A percentile compares a stretch with the other conserved stretches of the same genome.
These are phyloP conservation scores for Symphodus melops DNA, from an alignment of 2,113 vertebrate genomes.

Conservation along the genomic window DNA sequence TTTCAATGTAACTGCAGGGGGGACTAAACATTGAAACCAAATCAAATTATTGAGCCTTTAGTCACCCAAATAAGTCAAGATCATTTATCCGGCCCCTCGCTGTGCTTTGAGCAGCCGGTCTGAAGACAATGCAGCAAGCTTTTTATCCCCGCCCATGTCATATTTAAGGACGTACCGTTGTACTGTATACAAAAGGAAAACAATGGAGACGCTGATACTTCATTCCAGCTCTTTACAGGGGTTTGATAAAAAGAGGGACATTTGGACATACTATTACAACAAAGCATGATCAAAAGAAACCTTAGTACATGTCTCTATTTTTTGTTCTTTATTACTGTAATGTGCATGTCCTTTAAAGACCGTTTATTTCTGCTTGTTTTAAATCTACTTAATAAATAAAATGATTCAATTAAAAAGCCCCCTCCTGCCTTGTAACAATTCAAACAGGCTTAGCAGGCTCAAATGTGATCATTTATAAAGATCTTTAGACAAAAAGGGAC, in stretches of 20 bases:
- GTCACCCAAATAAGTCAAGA: conserved; percentile 54
- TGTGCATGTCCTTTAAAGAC: too few species aligned
- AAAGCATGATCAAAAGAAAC: too few species aligned
- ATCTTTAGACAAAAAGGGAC: not conserved
- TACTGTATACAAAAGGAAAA: conserved; percentile 41
- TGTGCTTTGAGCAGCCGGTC: conserved; percentile 37
- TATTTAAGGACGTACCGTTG: conserved; percentile 49
- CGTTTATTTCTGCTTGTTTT: not conserved
- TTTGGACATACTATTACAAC: too few species aligned
- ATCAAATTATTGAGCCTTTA: conserved; percentile 67
- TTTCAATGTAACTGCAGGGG: conserved; percentile 50
- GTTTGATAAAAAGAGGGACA: not conserved
- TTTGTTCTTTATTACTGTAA: too few species aligned
- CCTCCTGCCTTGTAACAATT: not conserved
- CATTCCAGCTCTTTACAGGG: not conserved
- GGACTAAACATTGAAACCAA: conserved; percentile 63
- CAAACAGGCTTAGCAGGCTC: not conserved
- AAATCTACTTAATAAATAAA: not conserved
- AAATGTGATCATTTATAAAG: conserved; percentile 1
- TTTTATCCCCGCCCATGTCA: conserved; percentile 18
- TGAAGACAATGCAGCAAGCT: conserved; percentile 17
- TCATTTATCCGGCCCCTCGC: conserved; percentile 64
- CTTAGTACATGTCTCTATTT: too few species aligned
- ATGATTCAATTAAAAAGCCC: too few species aligned
- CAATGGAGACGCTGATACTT: conserved; percentile 42